A percentile compares a stretch with the other conserved stretches of the same genome.
These are phyloP conservation scores for Nyctalus aviator DNA, from an alignment of 2,797 vertebrate genomes.

Conservation along the genomic window DNA sequence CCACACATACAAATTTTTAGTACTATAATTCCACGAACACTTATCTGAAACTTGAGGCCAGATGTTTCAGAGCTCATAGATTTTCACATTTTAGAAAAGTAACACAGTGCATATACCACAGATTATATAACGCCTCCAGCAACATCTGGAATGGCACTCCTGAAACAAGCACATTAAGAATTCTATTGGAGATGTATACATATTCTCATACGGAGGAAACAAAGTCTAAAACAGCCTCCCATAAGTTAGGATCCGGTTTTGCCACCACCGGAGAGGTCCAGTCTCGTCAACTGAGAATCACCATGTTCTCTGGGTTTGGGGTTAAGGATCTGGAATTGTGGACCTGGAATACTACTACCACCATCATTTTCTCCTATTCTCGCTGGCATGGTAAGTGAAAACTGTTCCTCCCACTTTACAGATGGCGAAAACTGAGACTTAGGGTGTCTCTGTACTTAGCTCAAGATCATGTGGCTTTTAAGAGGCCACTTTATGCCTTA, in stretches of 20 bases:
- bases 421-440: conserved; percentile 6
- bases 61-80: conserved; percentile 20
- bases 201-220: not conserved
- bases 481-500: not conserved
- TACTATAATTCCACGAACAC: conserved; percentile 30
- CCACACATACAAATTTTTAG: not conserved
- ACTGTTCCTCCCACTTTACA: conserved; percentile 8
- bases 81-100: conserved; percentile 53
- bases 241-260: not conserved
- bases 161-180: conserved; percentile 34
- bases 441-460: not conserved
- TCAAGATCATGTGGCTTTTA: not conserved
- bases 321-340: not conserved
- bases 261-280: not conserved
- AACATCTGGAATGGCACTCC: not conserved
- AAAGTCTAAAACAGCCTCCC: conserved; percentile 11
- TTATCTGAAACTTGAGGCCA: conserved; percentile 44
- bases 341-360: not conserved
- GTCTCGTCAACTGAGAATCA: not conserved
- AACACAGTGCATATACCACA: not conserved
- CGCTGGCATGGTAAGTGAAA: not conserved
- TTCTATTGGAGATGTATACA: not conserved
- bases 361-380: conserved; percentile 30
- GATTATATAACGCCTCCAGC: not conserved
- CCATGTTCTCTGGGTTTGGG: not conserved